phyloP scores from a whole-genome alignment of 2,113 vertebrate species.

The Hypomesus transpacificus region DNA sequence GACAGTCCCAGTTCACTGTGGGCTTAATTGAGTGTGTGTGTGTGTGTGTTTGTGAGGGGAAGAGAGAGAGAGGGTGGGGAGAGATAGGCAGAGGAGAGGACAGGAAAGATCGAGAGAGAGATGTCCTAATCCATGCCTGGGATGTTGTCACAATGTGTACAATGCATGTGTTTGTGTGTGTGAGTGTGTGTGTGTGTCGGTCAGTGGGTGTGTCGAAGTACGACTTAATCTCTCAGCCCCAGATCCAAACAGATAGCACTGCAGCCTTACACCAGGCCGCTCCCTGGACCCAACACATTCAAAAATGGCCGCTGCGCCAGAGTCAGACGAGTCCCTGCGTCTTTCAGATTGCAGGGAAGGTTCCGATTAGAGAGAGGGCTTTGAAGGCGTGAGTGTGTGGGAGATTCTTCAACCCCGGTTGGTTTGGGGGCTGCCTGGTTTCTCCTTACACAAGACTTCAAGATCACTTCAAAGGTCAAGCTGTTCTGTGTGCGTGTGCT shows the following conservation, averaged over 20 bases:
- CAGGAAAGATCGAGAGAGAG: no score
- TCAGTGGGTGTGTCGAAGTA: not conserved
- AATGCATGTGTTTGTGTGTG: not conserved
- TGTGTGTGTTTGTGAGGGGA: slow-evolving; percentile 17
- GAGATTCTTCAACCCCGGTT: slow-evolving; percentile 63
- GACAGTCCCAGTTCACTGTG: not conserved
- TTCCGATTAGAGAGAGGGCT: slow-evolving; percentile 72
- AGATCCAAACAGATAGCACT: slow-evolving; percentile 65
- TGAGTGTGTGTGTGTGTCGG: slow-evolving; percentile 23
- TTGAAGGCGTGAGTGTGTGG: slow-evolving; percentile 69
- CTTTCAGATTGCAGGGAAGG: slow-evolving; percentile 73
- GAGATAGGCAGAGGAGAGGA: no score
- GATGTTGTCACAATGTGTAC: not conserved
- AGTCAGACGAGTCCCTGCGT: slow-evolving; percentile 68
- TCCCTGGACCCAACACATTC: slow-evolving; percentile 42
- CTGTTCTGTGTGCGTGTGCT: slow-evolving; percentile 54
- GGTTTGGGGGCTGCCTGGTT: slow-evolving; percentile 61
- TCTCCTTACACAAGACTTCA: slow-evolving; percentile 55
- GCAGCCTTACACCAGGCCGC: slow-evolving; percentile 31
- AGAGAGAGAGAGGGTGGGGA: no score
- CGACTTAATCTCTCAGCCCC: slow-evolving; percentile 49
- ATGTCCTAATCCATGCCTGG: no score
- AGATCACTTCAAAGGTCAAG: slow-evolving; percentile 71
- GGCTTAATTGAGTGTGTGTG: slow-evolving; percentile 11
- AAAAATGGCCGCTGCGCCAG: slow-evolving; percentile 64